phyloP scores from a whole-genome alignment of 2,888 invertebrate species.

The Liodrosophila aerea region DNA sequence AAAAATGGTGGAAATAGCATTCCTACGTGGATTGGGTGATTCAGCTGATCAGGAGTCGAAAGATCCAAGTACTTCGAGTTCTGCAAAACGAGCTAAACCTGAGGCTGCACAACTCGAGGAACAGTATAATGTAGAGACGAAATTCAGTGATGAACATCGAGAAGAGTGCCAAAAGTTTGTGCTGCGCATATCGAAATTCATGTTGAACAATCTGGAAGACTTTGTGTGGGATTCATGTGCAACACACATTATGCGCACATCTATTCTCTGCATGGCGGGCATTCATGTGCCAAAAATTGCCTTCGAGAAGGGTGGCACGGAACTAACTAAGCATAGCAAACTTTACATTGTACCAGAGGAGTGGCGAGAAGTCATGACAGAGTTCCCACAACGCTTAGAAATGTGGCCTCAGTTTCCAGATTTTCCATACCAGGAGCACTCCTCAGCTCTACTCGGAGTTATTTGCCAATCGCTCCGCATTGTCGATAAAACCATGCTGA shows the following conservation, averaged over 20 bases:
- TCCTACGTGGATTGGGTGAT: constrained; percentile 72
- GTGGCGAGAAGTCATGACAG: constrained; percentile 85
- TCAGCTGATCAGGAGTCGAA: constrained; percentile 46
- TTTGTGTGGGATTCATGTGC: constrained; percentile 90
- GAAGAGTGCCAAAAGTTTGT: constrained; percentile 86
- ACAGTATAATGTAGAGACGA: constrained; percentile 74
- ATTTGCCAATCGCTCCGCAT: constrained; percentile 84
- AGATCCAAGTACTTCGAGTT: constrained; percentile 58
- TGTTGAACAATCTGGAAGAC: constrained; percentile 92
- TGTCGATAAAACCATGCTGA: constrained; percentile 85
- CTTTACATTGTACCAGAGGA: constrained; percentile 84
- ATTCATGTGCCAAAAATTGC: constrained; percentile 84
- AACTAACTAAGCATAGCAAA: constrained; percentile 63
- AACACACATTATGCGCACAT: constrained; percentile 89
- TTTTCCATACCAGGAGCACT: constrained; percentile 87
- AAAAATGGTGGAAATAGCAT: constrained; percentile 84
- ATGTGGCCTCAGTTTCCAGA: constrained; percentile 91
- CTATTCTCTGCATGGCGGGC: constrained; percentile 88
- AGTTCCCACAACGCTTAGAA: constrained; percentile 86
- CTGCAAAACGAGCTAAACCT: constrained; percentile 69
- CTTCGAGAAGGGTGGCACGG: constrained; percentile 81
- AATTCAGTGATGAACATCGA: constrained; percentile 83
- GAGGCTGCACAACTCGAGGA: constrained; percentile 68
- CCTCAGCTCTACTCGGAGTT: constrained; percentile 89
- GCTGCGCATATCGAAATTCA: constrained; percentile 88